Evolutionary conservation across 35 echinoderm and acorn worm species (phyloP).

Genomic region (Anneissia japonica): DNA sequence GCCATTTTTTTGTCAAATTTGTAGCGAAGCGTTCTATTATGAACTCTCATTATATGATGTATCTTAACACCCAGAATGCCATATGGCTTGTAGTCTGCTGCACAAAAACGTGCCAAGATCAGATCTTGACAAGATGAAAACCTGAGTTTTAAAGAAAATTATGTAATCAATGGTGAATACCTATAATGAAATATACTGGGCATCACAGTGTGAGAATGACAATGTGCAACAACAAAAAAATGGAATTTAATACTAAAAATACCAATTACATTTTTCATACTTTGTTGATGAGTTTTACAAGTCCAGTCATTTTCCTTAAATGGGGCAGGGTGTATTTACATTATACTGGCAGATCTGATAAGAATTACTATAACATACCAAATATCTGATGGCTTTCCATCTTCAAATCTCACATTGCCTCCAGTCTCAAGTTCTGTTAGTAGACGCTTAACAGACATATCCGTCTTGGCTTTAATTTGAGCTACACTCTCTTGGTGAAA

Average conservation of each 20-base stretch:
- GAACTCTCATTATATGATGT: slow-evolving; percentile 81
- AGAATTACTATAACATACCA: too few species aligned
- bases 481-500: slow-evolving; percentile 57
- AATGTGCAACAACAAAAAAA: neutral
- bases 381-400: slow-evolving; percentile 70
- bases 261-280: too few species aligned
- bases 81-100: slow-evolving; percentile 77
- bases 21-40: slow-evolving; percentile 82
- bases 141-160: slow-evolving; percentile 49
- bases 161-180: neutral
- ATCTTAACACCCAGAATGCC: slow-evolving; percentile 90
- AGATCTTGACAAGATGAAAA: slow-evolving; percentile 95
- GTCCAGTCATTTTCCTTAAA: too few species aligned
- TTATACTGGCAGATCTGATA: too few species aligned
- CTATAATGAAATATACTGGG: neutral
- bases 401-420: slow-evolving; percentile 96
- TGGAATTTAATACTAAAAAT: too few species aligned
- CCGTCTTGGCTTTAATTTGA: slow-evolving; percentile 50
- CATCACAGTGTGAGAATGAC: neutral
- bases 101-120: slow-evolving; percentile 92
- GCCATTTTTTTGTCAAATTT: slow-evolving; percentile 77
- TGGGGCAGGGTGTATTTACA: too few species aligned
- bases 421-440: slow-evolving; percentile 91
- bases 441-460: slow-evolving; percentile 58
- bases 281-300: too few species aligned